These are phyloP conservation scores for Thomomys bottae DNA, from an alignment of 2,113 vertebrate genomes.

Conservation along the genomic window DNA sequence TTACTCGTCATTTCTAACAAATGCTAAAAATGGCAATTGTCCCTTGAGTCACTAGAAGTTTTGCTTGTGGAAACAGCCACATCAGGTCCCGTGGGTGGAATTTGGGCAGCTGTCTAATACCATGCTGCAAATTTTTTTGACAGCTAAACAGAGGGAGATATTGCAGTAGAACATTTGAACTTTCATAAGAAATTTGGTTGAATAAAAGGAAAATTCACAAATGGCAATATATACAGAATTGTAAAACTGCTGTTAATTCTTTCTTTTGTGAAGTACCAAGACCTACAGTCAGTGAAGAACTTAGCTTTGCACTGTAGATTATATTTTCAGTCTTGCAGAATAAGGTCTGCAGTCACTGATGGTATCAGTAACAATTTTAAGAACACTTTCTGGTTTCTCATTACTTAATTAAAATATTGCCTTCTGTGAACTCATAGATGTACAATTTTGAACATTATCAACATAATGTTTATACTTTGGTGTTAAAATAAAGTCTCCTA, in stretches of 20 bases:
- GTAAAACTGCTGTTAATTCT: neutral
- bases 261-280: neutral
- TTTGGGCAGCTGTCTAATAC: conserved; percentile 63
- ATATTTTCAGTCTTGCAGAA: neutral
- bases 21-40: conserved; percentile 51
- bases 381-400: neutral
- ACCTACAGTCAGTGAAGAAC: neutral
- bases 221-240: conserved; percentile 13
- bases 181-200: conserved; percentile 48
- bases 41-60: conserved; percentile 33
- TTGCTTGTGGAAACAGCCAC: conserved; percentile 58
- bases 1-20: neutral
- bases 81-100: conserved; percentile 53
- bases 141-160: conserved; percentile 54
- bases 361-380: neutral
- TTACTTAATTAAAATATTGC: neutral
- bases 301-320: neutral
- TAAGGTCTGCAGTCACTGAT: neutral
- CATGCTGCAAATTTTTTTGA: conserved; percentile 55
- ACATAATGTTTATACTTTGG: neutral
- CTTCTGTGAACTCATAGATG: neutral
- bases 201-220: conserved; percentile 44
- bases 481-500: neutral
- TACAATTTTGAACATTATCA: neutral
- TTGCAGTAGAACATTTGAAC: conserved; percentile 55